Percentiles rank a stretch among this genome's conserved stretches.
Evolutionary conservation across 1,140 invertebrate species (phyloP).

Genomic region (Gonioctena quinquepunctata): DNA sequence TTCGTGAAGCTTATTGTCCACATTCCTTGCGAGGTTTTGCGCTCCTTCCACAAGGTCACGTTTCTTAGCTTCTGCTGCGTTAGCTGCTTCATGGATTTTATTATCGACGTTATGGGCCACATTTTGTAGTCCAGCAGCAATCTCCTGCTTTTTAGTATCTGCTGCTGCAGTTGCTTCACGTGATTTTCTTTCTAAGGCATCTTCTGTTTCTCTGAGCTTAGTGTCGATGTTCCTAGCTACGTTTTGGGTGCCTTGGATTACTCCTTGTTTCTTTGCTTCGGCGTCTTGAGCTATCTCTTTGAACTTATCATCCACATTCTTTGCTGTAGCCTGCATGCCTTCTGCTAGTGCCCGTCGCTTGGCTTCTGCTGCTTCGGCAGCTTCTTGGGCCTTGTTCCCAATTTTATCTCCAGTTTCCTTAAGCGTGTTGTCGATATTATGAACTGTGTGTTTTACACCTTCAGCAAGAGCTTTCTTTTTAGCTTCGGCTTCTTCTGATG

Average conservation of each 20-base stretch:
- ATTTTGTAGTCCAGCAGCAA: conserved; percentile 17
- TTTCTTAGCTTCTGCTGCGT: conserved; percentile 26
- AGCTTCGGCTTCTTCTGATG: conserved; percentile 3
- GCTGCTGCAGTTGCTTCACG: conserved; percentile 11
- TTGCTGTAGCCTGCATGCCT: conserved; percentile 24
- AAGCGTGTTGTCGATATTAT: conserved; percentile 27
- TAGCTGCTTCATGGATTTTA: conserved; percentile 20
- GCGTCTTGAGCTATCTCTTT: conserved; percentile 21
- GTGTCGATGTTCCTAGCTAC: conserved; percentile 20
- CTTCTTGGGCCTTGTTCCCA: conserved; percentile 5
- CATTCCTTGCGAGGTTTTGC: conserved; percentile 21
- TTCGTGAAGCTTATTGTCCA: conserved; percentile 26
- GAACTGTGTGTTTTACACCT: conserved; percentile 11
- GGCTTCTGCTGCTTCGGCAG: conserved; percentile 13
- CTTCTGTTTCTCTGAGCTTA: conserved; percentile 23
- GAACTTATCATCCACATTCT: conserved; percentile 24
- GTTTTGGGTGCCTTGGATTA: conserved; percentile 14
- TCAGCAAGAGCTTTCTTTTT: conserved; percentile 10
- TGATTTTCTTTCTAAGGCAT: conserved; percentile 1
- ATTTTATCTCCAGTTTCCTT: conserved; percentile 22
- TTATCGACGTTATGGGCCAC: conserved; percentile 17
- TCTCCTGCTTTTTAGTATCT: conserved; percentile 15
- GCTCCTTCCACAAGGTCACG: conserved; percentile 27
- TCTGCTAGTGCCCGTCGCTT: conserved; percentile 23
- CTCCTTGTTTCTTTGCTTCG: conserved; percentile 20